Base-by-base conservation (phyloP, 1,140 invertebrate species). In the Pseudomyrmex gracilis region DNA sequence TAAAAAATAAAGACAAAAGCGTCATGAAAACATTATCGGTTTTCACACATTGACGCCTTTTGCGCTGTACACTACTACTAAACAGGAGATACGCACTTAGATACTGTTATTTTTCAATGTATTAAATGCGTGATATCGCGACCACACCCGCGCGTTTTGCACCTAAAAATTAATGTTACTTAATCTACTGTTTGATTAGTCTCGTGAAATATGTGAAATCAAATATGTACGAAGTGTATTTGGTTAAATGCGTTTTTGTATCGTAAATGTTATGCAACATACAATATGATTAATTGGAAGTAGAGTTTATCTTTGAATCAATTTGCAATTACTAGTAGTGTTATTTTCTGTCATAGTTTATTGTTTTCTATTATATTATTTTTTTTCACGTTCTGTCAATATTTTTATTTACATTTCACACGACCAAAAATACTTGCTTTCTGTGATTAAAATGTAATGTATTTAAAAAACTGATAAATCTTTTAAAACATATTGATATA, bases 401-500 rank as follows among this genome's bases (percentile, higher is more conserved):
- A 4, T 7, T 34, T 17, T 47, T 78, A 13, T 58, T 58, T 12
- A 51, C 76, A 12, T 15, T 34, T 8, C 13, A 5, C 53, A 17
- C 22, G 15, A 70, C 13, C n/a, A 7, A 12, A 20, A 12, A n/a
- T n/a, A n/a, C n/a, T 2, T 10, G 43, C 47, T 51, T 15, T 17
- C 55, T 24, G 15, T 51, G 13, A 17, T 15, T 8, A 24, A 15
- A 15, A 51, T 51, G n/a, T n/a, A 22, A 51, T 1, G 15, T 45
- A 17, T 80, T 71, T 70, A 49, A 71, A 58, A 58, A 20, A n/a
- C 45, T 9, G 34, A 0, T 15, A 71, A 67, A 66, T 55, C 24
- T 17, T 10, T n/a, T 8, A 43, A 49, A 63, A 77, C 53, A 20
- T 47, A 34, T 34, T 61, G 24, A 77, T 67, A 77, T 67, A 77